Base-by-base conservation (phyloP, 30 jellyfish, hydroid and myxozoan genomes). In the Cassiopea andromeda region DNA sequence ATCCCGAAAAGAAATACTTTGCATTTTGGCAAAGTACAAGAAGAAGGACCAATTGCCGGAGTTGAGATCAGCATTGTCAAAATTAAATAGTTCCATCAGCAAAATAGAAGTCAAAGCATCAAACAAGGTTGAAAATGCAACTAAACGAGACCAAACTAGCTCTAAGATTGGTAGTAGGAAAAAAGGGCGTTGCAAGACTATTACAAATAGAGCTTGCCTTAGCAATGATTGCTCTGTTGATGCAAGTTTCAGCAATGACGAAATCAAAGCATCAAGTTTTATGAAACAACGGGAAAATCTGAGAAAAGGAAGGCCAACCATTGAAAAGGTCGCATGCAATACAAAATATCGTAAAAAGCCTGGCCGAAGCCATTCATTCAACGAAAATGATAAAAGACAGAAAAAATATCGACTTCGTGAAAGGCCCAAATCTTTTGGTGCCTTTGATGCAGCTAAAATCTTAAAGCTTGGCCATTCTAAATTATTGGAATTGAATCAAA, bases 1-100 rank as follows among this genome's bases (percentile, higher is more conserved):
- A n/a, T 83, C 97, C 2, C 48, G 66, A 58, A 90, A 90, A 68
- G 97, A 90, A 44, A 48, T 90, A 8, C 86, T 90, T 38, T 90
- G 97, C 77, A 84, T 87, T 4, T 2, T 90, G 4, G 93, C 97
- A 14, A 90, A 90, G 83, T 80, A 38, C 44, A 79, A 54, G 19
- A 14, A 67, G 6, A 59, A 27, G 16, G 86, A 87, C 12, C 71
- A 54, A 19, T 61, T 58, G 54, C 67, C 84, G 2, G 75, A 69
- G 16, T 27, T 76, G 9, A 50, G 43, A 18, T 4, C 27, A 47
- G 72, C 90, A 13, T 60, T 87, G 85, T 79, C 94, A 19, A 87
- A 73, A 19, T 68, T 83, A 17, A 18, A 48, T 59, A 79, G 90
- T 60, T 15, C 82, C 46, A 47, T 87, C 46, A 66, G 81, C 44